Conservation (phyloP, 1,140 invertebrate genomes). For the Drosophila erecta region DNA sequence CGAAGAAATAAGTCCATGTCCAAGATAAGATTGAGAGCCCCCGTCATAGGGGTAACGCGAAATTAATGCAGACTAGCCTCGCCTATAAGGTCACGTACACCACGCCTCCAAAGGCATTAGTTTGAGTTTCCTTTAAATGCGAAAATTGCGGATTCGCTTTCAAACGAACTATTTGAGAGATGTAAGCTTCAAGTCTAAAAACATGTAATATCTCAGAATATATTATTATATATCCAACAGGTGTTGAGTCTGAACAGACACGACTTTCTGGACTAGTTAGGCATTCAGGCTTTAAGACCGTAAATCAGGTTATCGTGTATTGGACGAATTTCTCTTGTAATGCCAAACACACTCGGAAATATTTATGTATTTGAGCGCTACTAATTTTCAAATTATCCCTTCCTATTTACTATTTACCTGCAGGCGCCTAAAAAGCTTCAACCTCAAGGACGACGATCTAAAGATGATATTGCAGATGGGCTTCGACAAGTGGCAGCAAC, state of each 20-base stretch:
- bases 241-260: not conserved
- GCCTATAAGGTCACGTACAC: slow-evolving; percentile 28
- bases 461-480: slow-evolving; percentile 86
- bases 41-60: too few relatives aligned
- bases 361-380: too few relatives aligned
- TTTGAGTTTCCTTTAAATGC: slow-evolving; percentile 2
- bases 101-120: slow-evolving; percentile 10
- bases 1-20: too few relatives aligned
- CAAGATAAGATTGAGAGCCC: too few relatives aligned
- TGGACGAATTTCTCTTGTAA: slow-evolving; percentile 39
- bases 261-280: not conserved
- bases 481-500: slow-evolving; percentile 74
- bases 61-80: slow-evolving; percentile 1
- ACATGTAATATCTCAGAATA: too few relatives aligned
- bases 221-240: not conserved
- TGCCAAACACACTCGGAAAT: not conserved
- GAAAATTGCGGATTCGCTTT: not conserved
- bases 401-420: slow-evolving; percentile 1
- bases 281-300: too few relatives aligned
- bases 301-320: not conserved
- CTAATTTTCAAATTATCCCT: not conserved
- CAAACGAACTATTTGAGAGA: too few relatives aligned
- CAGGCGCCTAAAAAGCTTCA: slow-evolving; percentile 88
- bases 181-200: too few relatives aligned
- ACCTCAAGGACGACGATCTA: slow-evolving; percentile 89